Evolutionary conservation across 1,140 invertebrate species (phyloP), one percentile per base, ranked within the genome.

Genomic region (Temnothorax nylanderi): DNA sequence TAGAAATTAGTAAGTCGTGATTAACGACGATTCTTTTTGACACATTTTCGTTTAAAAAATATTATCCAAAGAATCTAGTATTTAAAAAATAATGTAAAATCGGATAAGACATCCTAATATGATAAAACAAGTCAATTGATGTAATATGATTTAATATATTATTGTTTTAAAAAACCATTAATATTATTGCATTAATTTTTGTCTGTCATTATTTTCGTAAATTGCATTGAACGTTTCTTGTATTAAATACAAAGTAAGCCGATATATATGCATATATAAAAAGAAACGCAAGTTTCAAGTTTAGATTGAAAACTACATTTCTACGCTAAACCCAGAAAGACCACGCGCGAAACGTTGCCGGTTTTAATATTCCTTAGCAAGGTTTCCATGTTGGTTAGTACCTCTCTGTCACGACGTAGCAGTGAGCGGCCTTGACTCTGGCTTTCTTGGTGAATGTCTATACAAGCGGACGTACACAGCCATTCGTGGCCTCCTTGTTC

Each of bases 391-490:
- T 92, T 93, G 93, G 92, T 93, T 94, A 93, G 93, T 93, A 93
- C 92, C 92, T 91, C 88, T 93, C 91, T 89, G 91, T 89, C 94
- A 95, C 95, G 96, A 94, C 96, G 96, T 96, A 96, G 96, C 96
- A 96, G 95, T 96, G 96, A 96, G 96, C 96, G 96, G 96, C 96
- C 96, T 97, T 96, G 96, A 96, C 96, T 96, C 96, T 96, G 96
- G 94, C 93, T 94, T 93, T 93, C 90, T 85, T 81, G 62, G 67
- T 88, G 80, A 80, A 77, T 81, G 74, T 81, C 85, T 90, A 72
- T 75, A 77, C 65, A 86, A 62, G 62, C 60, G 47, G 51, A 85
- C 76, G 64, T 71, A 90, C 62, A 58, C 82, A 81, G 49, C 37
- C 71, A 41, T 8, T 76, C 85, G 67, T 78, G 86, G 88, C 87